These are phyloP conservation scores for Epicampocera succincta DNA, from an alignment of 2,888 invertebrate genomes.

Conservation along the genomic window DNA sequence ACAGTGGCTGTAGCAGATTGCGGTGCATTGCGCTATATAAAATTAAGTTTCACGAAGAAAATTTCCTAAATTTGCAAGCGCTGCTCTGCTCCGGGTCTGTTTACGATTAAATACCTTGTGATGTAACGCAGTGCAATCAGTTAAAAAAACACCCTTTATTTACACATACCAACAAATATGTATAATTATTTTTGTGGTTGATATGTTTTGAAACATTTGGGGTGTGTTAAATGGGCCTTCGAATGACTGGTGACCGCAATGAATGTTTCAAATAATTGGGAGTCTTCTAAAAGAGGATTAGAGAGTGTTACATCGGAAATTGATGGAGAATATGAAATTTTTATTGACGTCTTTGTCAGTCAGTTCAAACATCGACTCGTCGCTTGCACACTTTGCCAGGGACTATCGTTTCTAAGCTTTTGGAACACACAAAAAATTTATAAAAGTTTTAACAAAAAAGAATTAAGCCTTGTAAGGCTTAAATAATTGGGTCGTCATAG, in stretches of 20 bases:
- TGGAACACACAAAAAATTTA: conserved; percentile 30
- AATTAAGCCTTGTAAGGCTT: no score
- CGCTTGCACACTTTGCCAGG: conserved; percentile 42
- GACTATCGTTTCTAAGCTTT: conserved; percentile 47
- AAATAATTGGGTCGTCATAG: no score
- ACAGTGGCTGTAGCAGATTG: no score
- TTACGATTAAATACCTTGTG: no score
- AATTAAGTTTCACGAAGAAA: no score
- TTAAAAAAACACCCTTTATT: no score
- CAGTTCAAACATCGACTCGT: conserved; percentile 45
- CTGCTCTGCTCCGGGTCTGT: no score
- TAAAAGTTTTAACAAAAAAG: no score
- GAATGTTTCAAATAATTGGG: conserved; percentile 53
- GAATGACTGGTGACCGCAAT: conserved; percentile 56
- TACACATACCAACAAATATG: conserved; percentile 3
- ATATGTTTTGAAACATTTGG: conserved; percentile 12
- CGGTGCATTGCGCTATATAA: no score
- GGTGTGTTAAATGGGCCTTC: conserved; percentile 51
- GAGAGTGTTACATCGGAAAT: conserved; percentile 44
- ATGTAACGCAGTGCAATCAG: no score
- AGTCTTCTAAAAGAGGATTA: conserved; percentile 61
- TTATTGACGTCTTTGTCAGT: conserved; percentile 26
- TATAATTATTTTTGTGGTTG: conserved; percentile 47
- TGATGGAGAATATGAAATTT: conserved; percentile 49
- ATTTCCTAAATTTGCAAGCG: no score